A percentile compares a stretch with the other conserved stretches of the same genome.
These are phyloP conservation scores for Aleiodes alternator DNA, from an alignment of 2,888 invertebrate species.

Conservation along the genomic window DNA sequence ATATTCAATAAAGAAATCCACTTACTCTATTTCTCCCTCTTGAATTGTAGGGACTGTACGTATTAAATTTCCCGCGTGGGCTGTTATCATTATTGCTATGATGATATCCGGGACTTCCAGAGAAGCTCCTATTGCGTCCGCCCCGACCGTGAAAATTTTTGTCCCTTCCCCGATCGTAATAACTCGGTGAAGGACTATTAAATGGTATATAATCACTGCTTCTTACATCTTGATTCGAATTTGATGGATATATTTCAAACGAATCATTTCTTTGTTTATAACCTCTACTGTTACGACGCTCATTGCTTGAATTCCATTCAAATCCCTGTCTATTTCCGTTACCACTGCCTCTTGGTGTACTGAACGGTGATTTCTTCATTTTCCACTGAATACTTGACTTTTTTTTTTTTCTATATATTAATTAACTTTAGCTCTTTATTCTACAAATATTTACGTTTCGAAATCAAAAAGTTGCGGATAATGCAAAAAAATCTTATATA, in stretches of 20 bases:
- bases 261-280: slow-evolving; percentile 52
- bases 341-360: slow-evolving; percentile 59
- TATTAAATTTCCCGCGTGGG: slow-evolving; percentile 27
- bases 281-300: slow-evolving; percentile 53
- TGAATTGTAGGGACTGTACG: slow-evolving; percentile 26
- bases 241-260: slow-evolving; percentile 51
- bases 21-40: slow-evolving; percentile 43
- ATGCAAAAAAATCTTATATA: neutral
- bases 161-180: slow-evolving; percentile 1
- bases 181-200: slow-evolving; percentile 55
- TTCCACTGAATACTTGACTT: neutral
- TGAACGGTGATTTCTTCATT: slow-evolving; percentile 68
- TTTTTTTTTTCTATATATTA: neutral
- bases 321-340: slow-evolving; percentile 43
- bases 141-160: slow-evolving; percentile 40
- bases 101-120: slow-evolving; percentile 56
- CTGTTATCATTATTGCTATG: slow-evolving; percentile 48
- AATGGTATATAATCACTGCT: slow-evolving; percentile 63
- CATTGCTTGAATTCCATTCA: slow-evolving; percentile 55
- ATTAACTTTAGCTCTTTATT: neutral
- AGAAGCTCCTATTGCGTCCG: slow-evolving; percentile 53
- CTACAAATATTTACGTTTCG: neutral
- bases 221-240: slow-evolving; percentile 42
- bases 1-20: slow-evolving; percentile 46
- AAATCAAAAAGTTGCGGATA: neutral